phyloP scores from a whole-genome alignment of 1,140 invertebrate species.

The Brachionus rubens region DNA sequence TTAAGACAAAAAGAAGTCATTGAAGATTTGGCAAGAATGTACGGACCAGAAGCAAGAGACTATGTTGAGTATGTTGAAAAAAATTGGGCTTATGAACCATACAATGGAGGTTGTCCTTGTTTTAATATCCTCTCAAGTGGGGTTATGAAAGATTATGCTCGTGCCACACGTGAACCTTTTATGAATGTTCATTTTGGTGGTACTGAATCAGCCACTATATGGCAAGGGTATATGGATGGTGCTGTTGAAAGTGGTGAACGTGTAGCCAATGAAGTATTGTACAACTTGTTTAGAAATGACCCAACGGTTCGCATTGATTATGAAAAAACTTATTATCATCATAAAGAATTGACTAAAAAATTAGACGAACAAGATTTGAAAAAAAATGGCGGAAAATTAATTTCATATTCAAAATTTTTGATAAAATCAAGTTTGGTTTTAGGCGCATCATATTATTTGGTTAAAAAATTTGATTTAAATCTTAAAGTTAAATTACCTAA shows the following conservation, averaged over 20 bases:
- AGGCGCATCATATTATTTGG: neutral
- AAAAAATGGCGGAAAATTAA: neutral
- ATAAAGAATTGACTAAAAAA: neutral
- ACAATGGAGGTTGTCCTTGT: slow-evolving; percentile 55
- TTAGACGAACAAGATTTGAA: neutral
- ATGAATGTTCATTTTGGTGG: slow-evolving; percentile 58
- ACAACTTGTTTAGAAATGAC: neutral
- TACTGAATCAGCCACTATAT: slow-evolving; percentile 58
- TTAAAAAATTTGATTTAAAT: slow-evolving; percentile 4
- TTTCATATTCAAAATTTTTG: neutral
- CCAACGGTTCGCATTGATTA: slow-evolving; percentile 1
- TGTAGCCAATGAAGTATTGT: slow-evolving; percentile 55
- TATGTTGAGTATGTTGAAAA: slow-evolving; percentile 58
- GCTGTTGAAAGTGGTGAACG: slow-evolving; percentile 59
- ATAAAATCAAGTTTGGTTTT: neutral
- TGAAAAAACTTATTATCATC: slow-evolving; percentile 40
- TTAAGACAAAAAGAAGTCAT: slow-evolving; percentile 56
- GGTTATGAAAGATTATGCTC: slow-evolving; percentile 46
- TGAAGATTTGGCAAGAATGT: slow-evolving; percentile 54
- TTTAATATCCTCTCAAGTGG: slow-evolving; percentile 53
- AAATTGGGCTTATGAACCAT: slow-evolving; percentile 58
- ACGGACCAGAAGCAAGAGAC: slow-evolving; percentile 53
- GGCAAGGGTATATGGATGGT: slow-evolving; percentile 61
- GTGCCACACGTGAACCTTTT: slow-evolving; percentile 50
- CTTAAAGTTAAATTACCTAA: neutral